A percentile compares a stretch with the other conserved stretches of the same genome.
Evolutionary conservation across 2,113 vertebrate species (phyloP).

Genomic region (Zosterops borbonicus): DNA sequence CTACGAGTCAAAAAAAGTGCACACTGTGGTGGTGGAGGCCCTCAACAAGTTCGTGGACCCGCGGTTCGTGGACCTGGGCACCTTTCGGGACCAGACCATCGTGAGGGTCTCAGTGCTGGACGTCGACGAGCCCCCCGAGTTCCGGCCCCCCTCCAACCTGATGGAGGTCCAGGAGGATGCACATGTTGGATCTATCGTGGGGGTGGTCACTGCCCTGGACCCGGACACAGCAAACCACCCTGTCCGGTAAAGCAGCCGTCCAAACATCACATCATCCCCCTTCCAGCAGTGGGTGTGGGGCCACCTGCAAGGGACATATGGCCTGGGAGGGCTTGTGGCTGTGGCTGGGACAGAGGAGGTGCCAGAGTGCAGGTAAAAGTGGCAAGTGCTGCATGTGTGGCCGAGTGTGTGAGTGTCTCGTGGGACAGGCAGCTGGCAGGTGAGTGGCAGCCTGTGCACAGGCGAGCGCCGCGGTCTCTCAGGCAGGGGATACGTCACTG

Average conservation of each 20-base stretch:
- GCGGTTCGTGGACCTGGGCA: slow-evolving; percentile 89
- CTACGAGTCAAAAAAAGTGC: slow-evolving; percentile 89
- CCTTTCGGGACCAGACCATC: slow-evolving; percentile 94
- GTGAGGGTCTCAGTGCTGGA: slow-evolving; percentile 90
- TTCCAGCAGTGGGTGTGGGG: fast-evolving
- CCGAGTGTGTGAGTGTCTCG: fast-evolving
- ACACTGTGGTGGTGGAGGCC: slow-evolving; percentile 94
- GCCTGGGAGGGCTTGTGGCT: neutral
- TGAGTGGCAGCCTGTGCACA: neutral
- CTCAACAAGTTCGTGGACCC: slow-evolving; percentile 95
- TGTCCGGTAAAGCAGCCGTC: slow-evolving; percentile 79
- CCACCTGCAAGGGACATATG: fast-evolving
- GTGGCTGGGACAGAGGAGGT: neutral
- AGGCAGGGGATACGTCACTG: neutral
- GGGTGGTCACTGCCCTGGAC: slow-evolving; percentile 89
- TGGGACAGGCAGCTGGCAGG: neutral
- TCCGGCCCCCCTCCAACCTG: slow-evolving; percentile 81
- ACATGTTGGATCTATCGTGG: slow-evolving; percentile 86
- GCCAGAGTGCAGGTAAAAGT: neutral
- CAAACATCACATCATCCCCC: fast-evolving
- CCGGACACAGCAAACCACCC: slow-evolving; percentile 89
- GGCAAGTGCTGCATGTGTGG: neutral
- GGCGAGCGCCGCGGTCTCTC: neutral
- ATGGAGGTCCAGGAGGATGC: slow-evolving; percentile 96
- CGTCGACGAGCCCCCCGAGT: slow-evolving; percentile 90